Conservation (phyloP, 2,797 vertebrate species). For the Carcharodon carcharias region DNA sequence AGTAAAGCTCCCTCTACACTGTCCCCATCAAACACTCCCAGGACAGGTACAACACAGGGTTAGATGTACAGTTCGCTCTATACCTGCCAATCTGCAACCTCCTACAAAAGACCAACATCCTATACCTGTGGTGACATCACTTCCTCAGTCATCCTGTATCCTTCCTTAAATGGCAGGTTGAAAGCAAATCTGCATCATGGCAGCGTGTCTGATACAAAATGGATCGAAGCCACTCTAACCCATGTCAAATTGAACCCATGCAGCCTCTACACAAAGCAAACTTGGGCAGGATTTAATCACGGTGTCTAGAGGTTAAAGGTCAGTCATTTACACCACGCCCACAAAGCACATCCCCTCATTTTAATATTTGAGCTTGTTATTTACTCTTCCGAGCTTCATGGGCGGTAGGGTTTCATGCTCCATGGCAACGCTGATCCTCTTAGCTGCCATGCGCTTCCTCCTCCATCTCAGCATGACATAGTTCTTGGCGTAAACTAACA, state of each 20-base stretch:
- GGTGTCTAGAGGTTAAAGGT: not conserved
- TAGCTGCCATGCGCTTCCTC: slow-evolving; percentile 57
- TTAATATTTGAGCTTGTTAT: not conserved
- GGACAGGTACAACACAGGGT: not conserved
- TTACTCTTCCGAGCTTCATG: not conserved
- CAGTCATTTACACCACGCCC: no score
- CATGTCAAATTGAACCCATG: not conserved
- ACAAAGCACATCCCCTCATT: no score
- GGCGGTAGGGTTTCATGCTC: not conserved
- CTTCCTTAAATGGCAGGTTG: not conserved
- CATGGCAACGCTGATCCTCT: slow-evolving; percentile 42
- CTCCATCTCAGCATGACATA: slow-evolving; percentile 62
- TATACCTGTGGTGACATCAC: not conserved
- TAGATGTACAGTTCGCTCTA: not conserved
- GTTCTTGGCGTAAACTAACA: slow-evolving; percentile 69
- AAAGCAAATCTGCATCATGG: not conserved
- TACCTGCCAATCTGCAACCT: no score
- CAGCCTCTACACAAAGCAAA: no score
- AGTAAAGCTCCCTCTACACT: not conserved
- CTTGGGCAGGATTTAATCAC: no score
- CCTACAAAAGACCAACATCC: no score
- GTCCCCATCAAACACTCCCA: not conserved
- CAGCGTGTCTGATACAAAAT: not conserved
- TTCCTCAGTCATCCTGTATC: not conserved
- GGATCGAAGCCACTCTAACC: not conserved